phyloP scores from a whole-genome alignment of 1,140 invertebrate species.

The Bombus impatiens region DNA sequence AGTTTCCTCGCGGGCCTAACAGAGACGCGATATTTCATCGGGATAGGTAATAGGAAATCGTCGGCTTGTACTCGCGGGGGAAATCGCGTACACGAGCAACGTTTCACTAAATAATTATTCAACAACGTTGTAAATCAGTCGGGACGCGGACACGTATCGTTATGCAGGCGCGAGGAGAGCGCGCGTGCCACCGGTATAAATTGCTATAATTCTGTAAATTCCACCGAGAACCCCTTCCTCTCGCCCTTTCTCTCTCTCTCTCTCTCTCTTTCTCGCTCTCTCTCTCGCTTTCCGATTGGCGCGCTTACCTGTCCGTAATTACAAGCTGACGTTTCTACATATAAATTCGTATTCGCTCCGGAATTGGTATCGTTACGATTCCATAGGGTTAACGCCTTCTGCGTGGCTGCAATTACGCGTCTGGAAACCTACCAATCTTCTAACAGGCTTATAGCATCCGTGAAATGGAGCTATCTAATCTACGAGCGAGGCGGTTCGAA shows the following conservation, averaged over 20 bases:
- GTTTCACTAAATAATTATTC: slow-evolving; percentile 42
- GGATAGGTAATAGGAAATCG: slow-evolving; percentile 22
- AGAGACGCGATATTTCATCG: slow-evolving; percentile 27
- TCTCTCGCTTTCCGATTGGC: not conserved
- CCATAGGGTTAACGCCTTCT: slow-evolving; percentile 22
- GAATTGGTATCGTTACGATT: slow-evolving; percentile 24
- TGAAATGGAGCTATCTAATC: slow-evolving; percentile 11
- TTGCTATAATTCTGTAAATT: slow-evolving; percentile 41
- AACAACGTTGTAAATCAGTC: slow-evolving; percentile 26
- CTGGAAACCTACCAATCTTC: slow-evolving; percentile 35
- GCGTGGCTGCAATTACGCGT: slow-evolving; percentile 21
- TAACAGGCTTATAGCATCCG: slow-evolving; percentile 8
- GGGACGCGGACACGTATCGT: not conserved
- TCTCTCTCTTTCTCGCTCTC: too few relatives aligned
- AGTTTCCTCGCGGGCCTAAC: slow-evolving; percentile 16
- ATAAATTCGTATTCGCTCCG: slow-evolving; percentile 17
- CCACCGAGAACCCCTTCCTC: not conserved
- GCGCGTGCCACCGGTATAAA: slow-evolving; percentile 11
- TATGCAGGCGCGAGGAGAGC: not conserved
- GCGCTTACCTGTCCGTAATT: slow-evolving; percentile 1
- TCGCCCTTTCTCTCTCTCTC: not conserved
- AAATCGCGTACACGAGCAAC: slow-evolving; percentile 7
- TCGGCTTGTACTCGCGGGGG: not conserved
- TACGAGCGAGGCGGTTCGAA: not conserved
- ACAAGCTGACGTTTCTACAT: slow-evolving; percentile 30